Percentiles rank a stretch among this genome's conserved stretches.
Evolutionary conservation across 2,888 invertebrate genomes (phyloP).

Genomic region (Eubasilissa splendida): DNA sequence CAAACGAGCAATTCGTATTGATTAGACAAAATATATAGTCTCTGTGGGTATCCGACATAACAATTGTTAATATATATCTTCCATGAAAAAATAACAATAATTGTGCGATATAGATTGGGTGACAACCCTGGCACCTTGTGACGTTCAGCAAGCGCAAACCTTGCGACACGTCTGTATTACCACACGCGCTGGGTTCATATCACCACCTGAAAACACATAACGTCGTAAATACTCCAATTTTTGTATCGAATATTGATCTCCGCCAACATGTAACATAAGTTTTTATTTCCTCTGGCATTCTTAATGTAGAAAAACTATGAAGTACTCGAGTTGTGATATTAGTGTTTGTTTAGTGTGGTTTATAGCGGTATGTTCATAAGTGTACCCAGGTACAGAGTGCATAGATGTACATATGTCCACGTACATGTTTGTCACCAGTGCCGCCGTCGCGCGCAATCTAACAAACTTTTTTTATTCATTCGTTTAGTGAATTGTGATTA

Average conservation of each 20-base stretch:
- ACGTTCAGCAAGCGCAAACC: constrained; percentile 19
- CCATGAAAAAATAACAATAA: too few species aligned
- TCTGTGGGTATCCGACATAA: too few species aligned
- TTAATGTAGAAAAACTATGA: not conserved
- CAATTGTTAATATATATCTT: too few species aligned
- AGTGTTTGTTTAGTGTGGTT: constrained; percentile 22
- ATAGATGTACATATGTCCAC: constrained; percentile 12
- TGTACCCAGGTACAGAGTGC: constrained; percentile 42
- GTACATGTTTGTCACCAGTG: constrained; percentile 28
- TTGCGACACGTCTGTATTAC: constrained; percentile 36
- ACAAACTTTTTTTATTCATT: constrained; percentile 18
- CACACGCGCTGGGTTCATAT: constrained; percentile 32
- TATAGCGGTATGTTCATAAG: not conserved
- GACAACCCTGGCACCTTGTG: constrained; percentile 12
- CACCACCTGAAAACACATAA: constrained; percentile 3
- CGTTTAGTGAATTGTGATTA: not conserved
- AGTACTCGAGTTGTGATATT: not conserved
- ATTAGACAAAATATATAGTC: too few species aligned
- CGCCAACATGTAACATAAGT: not conserved
- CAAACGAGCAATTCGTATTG: too few species aligned
- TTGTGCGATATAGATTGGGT: not conserved
- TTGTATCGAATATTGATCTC: constrained; percentile 26
- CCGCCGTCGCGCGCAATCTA: constrained; percentile 2
- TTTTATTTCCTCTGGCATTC: not conserved
- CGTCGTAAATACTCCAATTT: not conserved